Conservation (phyloP, 2,113 vertebrate genomes). For the Ictidomys tridecemlineatus region DNA sequence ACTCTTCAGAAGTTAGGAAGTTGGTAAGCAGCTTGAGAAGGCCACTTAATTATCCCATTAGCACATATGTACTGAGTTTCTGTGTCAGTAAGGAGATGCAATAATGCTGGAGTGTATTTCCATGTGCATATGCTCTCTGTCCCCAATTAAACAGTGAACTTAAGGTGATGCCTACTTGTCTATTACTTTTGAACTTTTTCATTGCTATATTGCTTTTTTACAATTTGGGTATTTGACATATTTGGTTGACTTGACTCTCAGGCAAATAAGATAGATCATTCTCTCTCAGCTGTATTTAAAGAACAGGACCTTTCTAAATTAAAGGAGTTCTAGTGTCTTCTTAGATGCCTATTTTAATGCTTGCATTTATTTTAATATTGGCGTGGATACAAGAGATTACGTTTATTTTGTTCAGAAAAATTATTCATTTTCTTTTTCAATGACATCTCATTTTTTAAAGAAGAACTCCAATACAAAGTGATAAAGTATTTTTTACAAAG, state of each 20-base stretch:
- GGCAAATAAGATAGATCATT: background rate
- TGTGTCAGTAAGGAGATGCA: background rate
- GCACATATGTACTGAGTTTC: background rate
- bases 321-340: background rate
- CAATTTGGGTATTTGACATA: background rate
- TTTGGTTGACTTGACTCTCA: background rate
- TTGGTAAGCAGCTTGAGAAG: slow-evolving; percentile 48
- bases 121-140: background rate
- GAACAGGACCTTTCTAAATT: background rate
- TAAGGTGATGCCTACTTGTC: background rate
- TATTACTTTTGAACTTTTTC: background rate
- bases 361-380: background rate
- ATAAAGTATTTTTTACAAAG: background rate
- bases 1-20: slow-evolving; percentile 61
- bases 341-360: background rate
- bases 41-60: slow-evolving; percentile 58
- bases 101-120: slow-evolving; percentile 22
- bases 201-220: background rate
- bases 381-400: background rate
- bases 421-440: background rate
- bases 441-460: background rate
- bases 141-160: background rate
- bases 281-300: background rate
- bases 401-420: slow-evolving; percentile 21
- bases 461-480: background rate